Conservation (phyloP, 2,888 invertebrate genomes). For the Aphidius colemani region DNA sequence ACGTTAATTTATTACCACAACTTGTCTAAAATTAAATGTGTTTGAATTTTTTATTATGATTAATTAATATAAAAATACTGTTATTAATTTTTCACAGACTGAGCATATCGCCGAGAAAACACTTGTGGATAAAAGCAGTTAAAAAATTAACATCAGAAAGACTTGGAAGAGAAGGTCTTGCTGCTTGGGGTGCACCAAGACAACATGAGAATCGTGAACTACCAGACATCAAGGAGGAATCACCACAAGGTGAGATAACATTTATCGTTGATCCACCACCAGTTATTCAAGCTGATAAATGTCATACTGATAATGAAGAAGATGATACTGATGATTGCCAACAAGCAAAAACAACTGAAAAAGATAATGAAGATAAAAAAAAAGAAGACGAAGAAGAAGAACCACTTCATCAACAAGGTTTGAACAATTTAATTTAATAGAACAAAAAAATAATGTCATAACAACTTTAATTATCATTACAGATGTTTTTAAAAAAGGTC, state of each 20-base stretch:
- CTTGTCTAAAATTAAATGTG: too few relatives aligned
- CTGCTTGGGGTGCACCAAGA: slow-evolving; percentile 54
- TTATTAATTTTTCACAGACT: slow-evolving; percentile 34
- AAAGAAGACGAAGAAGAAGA: slow-evolving; percentile 18
- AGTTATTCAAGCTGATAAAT: slow-evolving; percentile 33
- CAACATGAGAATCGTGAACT: slow-evolving; percentile 37
- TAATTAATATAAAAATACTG: background rate
- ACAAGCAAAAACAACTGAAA: background rate
- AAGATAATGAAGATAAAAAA: slow-evolving; percentile 6
- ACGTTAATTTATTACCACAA: too few relatives aligned
- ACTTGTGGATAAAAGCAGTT: slow-evolving; percentile 60
- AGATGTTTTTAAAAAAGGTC: slow-evolving; percentile 74
- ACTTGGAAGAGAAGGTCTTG: slow-evolving; percentile 56
- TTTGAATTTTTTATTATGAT: background rate
- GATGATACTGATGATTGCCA: slow-evolving; percentile 44
- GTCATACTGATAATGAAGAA: slow-evolving; percentile 46
- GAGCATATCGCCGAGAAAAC: slow-evolving; percentile 57
- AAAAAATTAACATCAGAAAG: slow-evolving; percentile 59
- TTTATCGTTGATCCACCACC: slow-evolving; percentile 28
- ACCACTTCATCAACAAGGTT: slow-evolving; percentile 16
- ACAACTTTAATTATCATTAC: slow-evolving; percentile 35
- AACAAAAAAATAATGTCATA: slow-evolving; percentile 13
- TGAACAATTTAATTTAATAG: background rate
- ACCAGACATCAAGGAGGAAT: slow-evolving; percentile 40
- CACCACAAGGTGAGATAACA: slow-evolving; percentile 33